A percentile compares a stretch with the other conserved stretches of the same genome.
phyloP scores from a whole-genome alignment of 2,888 invertebrate genomes.

The Reticulitermes lucifugus region DNA sequence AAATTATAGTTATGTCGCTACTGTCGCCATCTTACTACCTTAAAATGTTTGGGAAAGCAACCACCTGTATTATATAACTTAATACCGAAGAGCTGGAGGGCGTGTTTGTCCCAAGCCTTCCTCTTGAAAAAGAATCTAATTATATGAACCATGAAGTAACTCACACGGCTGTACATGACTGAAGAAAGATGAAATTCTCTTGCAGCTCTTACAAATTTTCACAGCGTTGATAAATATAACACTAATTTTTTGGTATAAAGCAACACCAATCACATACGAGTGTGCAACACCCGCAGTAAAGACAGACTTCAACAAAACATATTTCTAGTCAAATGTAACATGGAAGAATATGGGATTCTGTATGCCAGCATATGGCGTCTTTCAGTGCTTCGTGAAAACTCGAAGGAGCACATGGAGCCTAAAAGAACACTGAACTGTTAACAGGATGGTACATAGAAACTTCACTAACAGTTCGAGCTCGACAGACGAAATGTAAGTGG shows the following conservation, averaged over 20 bases:
- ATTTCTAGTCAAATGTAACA: neutral
- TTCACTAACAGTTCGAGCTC: neutral
- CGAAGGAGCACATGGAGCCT: neutral
- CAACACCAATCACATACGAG: neutral
- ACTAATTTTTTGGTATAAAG: neutral
- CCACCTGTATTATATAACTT: neutral
- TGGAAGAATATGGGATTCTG: neutral
- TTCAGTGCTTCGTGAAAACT: neutral
- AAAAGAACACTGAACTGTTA: neutral
- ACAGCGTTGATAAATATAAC: neutral
- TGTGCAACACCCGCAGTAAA: neutral
- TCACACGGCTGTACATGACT: neutral
- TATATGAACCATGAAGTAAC: neutral
- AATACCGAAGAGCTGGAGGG: neutral
- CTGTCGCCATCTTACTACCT: neutral
- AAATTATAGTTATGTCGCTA: neutral
- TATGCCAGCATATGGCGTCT: neutral
- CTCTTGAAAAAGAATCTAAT: neutral
- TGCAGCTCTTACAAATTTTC: neutral
- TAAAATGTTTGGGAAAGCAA: neutral
- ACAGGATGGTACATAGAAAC: neutral
- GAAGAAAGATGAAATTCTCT: neutral
- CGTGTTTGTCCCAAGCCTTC: neutral
- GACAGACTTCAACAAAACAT: neutral
- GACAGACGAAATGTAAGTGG: neutral